These are phyloP conservation scores for Dyspetes luteomarginatus DNA, from an alignment of 2,888 invertebrate species.

Conservation along the genomic window DNA sequence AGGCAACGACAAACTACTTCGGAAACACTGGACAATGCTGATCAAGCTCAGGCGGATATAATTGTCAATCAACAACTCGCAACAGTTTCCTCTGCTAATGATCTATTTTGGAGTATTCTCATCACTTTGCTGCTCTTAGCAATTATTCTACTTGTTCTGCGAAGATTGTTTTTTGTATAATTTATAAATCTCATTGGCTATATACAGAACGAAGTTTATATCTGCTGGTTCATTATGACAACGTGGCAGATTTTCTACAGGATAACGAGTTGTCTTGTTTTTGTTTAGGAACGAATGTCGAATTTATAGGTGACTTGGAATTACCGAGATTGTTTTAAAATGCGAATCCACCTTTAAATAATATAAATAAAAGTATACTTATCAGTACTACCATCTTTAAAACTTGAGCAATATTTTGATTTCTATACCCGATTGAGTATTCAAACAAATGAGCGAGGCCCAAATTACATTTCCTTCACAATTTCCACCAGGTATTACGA, in stretches of 20 bases:
- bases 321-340: slow-evolving; percentile 3
- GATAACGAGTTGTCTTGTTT: slow-evolving; percentile 16
- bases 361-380: slow-evolving; percentile 10
- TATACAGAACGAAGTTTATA: slow-evolving; percentile 17
- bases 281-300: slow-evolving; percentile 7
- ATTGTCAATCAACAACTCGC: slow-evolving; percentile 77
- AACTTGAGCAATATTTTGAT: too few species aligned
- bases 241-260: slow-evolving; percentile 75
- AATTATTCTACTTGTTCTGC: slow-evolving; percentile 83
- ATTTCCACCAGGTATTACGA: too few species aligned
- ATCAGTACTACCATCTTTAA: not conserved
- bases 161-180: slow-evolving; percentile 84
- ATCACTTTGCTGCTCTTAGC: slow-evolving; percentile 83
- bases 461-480: too few species aligned
- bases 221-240: slow-evolving; percentile 69
- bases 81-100: slow-evolving; percentile 82
- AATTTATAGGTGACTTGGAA: slow-evolving; percentile 16
- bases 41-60: slow-evolving; percentile 80
- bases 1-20: slow-evolving; percentile 76
- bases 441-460: too few species aligned
- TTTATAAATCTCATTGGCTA: slow-evolving; percentile 19
- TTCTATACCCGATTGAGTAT: too few species aligned
- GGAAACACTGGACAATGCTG: slow-evolving; percentile 67
- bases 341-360: slow-evolving; percentile 11
- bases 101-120: slow-evolving; percentile 84